phyloP scores from a whole-genome alignment of 2,113 vertebrate genomes.

The Alethe diademata region DNA sequence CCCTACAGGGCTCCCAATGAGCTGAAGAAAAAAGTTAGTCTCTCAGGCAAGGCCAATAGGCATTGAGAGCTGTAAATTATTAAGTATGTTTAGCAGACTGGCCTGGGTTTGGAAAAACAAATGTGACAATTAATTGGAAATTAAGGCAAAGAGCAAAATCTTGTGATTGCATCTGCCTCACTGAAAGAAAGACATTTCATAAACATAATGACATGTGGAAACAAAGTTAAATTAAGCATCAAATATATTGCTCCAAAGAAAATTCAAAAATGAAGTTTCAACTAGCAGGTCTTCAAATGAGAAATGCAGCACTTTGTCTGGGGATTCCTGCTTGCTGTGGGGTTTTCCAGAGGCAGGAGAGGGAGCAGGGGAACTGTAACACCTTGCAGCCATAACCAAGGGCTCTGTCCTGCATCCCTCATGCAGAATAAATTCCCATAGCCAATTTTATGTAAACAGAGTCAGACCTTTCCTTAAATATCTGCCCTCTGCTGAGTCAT shows the following conservation, averaged over 20 bases:
- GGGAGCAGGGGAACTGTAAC: background rate
- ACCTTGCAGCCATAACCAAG: background rate
- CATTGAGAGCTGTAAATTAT: background rate
- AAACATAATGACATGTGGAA: background rate
- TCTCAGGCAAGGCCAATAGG: background rate
- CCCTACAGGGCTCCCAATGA: background rate
- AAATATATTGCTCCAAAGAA: slow-evolving; percentile 5
- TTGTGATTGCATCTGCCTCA: background rate
- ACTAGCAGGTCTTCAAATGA: background rate
- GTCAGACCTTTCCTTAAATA: slow-evolving; percentile 1
- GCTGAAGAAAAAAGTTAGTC: background rate
- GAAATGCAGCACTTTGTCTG: background rate
- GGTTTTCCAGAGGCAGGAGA: background rate
- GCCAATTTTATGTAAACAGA: background rate
- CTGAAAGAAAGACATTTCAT: slow-evolving; percentile 29
- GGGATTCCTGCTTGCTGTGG: background rate
- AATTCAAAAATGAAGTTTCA: background rate
- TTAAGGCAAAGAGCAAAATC: background rate
- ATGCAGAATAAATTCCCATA: background rate
- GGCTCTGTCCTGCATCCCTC: background rate
- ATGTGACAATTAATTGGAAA: background rate
- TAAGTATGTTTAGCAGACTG: background rate
- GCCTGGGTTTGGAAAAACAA: background rate
- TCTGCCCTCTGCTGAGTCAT: slow-evolving; percentile 25
- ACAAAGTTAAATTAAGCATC: slow-evolving; percentile 25